A percentile compares a stretch with the other conserved stretches of the same genome.
phyloP scores from a whole-genome alignment of 2,797 vertebrate species.

The Salmo trutta region DNA sequence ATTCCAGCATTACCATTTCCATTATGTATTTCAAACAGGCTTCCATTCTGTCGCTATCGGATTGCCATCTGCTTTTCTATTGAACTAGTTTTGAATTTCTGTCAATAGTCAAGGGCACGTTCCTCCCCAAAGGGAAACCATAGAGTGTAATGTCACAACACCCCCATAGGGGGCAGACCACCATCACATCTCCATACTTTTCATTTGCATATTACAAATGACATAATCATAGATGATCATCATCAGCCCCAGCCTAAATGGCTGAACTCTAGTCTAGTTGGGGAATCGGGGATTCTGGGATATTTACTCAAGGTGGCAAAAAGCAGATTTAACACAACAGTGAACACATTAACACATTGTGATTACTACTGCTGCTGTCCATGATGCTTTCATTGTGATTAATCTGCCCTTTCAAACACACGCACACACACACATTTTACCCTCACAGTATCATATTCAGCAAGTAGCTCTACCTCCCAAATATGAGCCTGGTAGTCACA shows the following conservation, averaged over 20 bases:
- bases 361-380: constrained; percentile 6
- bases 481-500: constrained; percentile 8
- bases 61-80: background rate
- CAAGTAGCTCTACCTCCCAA: background rate
- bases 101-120: background rate
- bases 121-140: background rate
- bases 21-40: background rate
- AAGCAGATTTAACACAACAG: background rate
- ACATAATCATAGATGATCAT: constrained; percentile 1
- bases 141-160: background rate
- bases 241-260: background rate
- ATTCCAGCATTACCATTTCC: background rate
- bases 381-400: background rate
- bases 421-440: background rate
- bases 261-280: background rate
- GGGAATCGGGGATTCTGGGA: background rate
- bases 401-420: background rate
- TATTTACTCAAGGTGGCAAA: background rate
- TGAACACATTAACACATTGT: constrained; percentile 4
- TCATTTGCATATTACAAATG: constrained; percentile 4
- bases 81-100: background rate
- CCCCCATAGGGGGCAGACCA: constrained; percentile 1
- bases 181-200: background rate
- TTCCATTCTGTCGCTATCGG: background rate
- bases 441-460: background rate